Percentiles rank a stretch among this genome's conserved stretches.
Conservation (phyloP, 2,888 invertebrate species). For the Osedax frankpressi region DNA sequence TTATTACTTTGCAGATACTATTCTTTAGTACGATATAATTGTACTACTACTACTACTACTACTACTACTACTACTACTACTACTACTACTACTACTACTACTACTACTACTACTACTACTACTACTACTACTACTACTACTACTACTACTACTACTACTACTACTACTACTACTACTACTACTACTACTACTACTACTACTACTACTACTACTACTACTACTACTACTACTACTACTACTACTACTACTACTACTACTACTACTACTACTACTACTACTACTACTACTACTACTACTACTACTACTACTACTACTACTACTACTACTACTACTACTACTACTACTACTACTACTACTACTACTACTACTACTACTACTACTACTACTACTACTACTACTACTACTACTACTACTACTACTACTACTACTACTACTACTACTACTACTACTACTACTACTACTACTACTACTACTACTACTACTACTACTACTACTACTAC, state of each 20-base stretch:
- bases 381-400: not conserved
- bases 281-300: not conserved
- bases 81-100: not conserved
- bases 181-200: not conserved
- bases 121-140: not conserved
- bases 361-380: not conserved
- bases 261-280: not conserved
- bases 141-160: not conserved
- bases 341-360: not conserved
- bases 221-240: not conserved
- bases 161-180: not conserved
- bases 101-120: not conserved
- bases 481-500: slow-evolving; percentile 12
- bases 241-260: not conserved
- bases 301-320: not conserved
- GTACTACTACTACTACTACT: not conserved
- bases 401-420: slow-evolving; percentile 6
- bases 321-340: not conserved
- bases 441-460: slow-evolving; percentile 11
- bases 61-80: not conserved
- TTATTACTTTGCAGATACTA: too few relatives aligned
- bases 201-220: not conserved
- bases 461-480: slow-evolving; percentile 11
- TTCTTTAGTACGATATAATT: too few relatives aligned
- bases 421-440: slow-evolving; percentile 11